phyloP scores from a whole-genome alignment of 1,140 invertebrate species.

The Pissodes strobi region DNA sequence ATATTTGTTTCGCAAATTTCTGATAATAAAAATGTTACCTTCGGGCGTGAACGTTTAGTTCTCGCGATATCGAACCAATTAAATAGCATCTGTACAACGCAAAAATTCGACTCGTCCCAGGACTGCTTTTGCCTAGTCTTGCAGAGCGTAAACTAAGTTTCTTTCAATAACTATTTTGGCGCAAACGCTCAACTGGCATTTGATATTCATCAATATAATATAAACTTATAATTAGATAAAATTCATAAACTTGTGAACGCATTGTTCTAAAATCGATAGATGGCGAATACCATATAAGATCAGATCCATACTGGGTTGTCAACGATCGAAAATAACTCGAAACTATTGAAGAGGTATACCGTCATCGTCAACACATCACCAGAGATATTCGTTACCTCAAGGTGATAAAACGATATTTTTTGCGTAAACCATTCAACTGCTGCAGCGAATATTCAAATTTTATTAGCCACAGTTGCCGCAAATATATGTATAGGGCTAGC shows the following conservation, averaged over 20 bases:
- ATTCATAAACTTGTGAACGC: conserved; percentile 51
- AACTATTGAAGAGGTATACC: too few species aligned
- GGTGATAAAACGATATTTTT: too few species aligned
- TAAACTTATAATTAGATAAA: conserved; percentile 52
- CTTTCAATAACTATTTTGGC: conserved; percentile 53
- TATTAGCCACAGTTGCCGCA: too few species aligned
- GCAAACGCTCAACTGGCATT: conserved; percentile 50
- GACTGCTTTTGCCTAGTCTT: conserved; percentile 36
- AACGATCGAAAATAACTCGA: not conserved
- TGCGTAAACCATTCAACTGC: too few species aligned
- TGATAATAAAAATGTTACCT: not conserved
- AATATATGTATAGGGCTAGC: too few species aligned
- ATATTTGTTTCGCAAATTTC: not conserved
- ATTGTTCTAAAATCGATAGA: conserved; percentile 55
- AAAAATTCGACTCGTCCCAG: conserved; percentile 13
- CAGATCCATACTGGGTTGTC: conserved; percentile 3
- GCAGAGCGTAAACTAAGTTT: conserved; percentile 54
- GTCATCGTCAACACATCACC: too few species aligned
- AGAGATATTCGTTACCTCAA: too few species aligned
- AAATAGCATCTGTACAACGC: not conserved
- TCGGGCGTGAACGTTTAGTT: too few species aligned
- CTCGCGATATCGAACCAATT: not conserved
- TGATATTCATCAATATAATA: conserved; percentile 44
- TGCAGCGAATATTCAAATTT: too few species aligned
- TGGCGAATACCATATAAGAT: conserved; percentile 11